Evolutionary conservation across 2,888 invertebrate genomes (phyloP), one percentile per base, ranked within the genome.

Genomic region (Drosophila tanythrix): DNA sequence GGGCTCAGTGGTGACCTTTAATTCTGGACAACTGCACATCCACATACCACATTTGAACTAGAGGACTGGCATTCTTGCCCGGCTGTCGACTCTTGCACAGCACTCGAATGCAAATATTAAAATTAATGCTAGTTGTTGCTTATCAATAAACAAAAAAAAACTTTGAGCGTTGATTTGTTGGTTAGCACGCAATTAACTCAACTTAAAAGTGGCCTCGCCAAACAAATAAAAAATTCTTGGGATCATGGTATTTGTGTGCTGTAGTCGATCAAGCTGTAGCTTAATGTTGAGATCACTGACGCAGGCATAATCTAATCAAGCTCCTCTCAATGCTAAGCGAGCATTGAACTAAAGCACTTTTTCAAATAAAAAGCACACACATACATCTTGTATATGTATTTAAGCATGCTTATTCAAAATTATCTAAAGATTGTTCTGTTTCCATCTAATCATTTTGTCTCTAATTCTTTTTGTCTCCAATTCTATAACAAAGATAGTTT

Each of bases 171-270:
- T 79, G 79, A 84, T 80, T 79, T 56, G 70, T 57, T 57, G 38
- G 77, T 77, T 52, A 81, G 82, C 75, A 70, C 60, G 70, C 70
- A 79, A 81, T 81, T 78, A 81, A 62, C 61, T 58, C 36, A 60
- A 51, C 33, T 76, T 63, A 51, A 51, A 43, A 67, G 52, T 76
- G 69, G 76, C 79, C 73, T 79, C 52, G 72, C 69, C 58, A 62
- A 46, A 25, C 56, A 46, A 25, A 46, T 25, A 8, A 2, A 25
- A 46, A 7, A 64, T 56, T 48, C 50, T 58, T 71, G 18, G 46
- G 35, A 61, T 67, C 60, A n/a, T 27, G 36, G 53, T 46, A 51
- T 70, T 74, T 58, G 59, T 43, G n/a, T 13, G 2, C 11, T 35
- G 60, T 33, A 29, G 40, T 25, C 43, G 43, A 74, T 38, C n/a